Conservation (phyloP, 2,113 vertebrate genomes). For the Amia ocellicauda region DNA sequence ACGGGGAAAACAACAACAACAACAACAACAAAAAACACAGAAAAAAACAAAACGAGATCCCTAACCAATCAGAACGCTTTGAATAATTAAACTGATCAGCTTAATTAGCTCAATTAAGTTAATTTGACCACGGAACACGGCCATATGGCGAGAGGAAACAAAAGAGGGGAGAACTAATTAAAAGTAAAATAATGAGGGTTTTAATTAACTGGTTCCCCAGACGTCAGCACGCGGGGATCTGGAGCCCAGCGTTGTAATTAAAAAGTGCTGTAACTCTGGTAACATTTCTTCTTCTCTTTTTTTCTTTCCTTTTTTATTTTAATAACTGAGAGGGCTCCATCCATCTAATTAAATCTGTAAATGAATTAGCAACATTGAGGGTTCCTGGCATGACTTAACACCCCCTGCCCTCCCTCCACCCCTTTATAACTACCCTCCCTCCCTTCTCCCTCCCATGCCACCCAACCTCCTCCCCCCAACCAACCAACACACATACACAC, state of each 20-base stretch:
- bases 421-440: constrained; percentile 14
- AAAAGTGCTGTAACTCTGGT: constrained; percentile 73
- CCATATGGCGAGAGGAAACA: constrained; percentile 74
- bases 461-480: constrained; percentile 31
- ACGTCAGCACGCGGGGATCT: constrained; percentile 65
- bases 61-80: constrained; percentile 66
- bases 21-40: background rate
- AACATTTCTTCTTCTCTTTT: constrained; percentile 65
- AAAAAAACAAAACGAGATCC: background rate
- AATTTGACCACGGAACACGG: constrained; percentile 72
- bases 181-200: constrained; percentile 73
- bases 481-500: constrained; percentile 33
- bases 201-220: constrained; percentile 73
- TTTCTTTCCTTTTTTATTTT: constrained; percentile 57
- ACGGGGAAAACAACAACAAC: constrained; percentile 33
- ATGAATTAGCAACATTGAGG: constrained; percentile 77
- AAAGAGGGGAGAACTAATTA: constrained; percentile 71
- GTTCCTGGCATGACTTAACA: constrained; percentile 72
- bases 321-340: constrained; percentile 72
- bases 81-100: constrained; percentile 76
- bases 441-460: constrained; percentile 42
- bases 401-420: constrained; percentile 20
- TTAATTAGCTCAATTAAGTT: constrained; percentile 77
- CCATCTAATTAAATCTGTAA: constrained; percentile 82
- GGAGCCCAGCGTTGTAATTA: constrained; percentile 67